These are phyloP conservation scores for Paralvinella palmiformis DNA, from an alignment of 1,140 invertebrate genomes.

Conservation along the genomic window DNA sequence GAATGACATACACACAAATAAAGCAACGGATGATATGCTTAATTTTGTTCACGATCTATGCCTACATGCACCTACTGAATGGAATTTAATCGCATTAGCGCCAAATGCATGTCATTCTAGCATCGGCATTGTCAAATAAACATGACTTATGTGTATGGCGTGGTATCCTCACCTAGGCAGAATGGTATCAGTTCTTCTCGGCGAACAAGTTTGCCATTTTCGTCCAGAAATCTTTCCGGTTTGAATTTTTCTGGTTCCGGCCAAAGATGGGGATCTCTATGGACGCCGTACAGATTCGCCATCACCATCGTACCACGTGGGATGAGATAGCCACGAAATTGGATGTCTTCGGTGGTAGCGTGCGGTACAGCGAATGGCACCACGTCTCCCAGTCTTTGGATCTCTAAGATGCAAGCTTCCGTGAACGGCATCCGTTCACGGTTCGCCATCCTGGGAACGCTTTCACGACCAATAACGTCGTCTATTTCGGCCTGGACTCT, in stretches of 20 bases:
- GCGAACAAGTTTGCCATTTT: slow-evolving; percentile 52
- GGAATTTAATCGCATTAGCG: too few relatives aligned
- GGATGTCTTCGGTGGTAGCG: background rate
- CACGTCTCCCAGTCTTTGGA: background rate
- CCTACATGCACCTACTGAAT: too few relatives aligned
- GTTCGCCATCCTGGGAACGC: background rate
- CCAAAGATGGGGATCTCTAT: slow-evolving; percentile 69
- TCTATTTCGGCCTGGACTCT: background rate
- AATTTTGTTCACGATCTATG: too few relatives aligned
- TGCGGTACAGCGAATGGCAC: background rate
- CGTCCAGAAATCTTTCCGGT: slow-evolving; percentile 55
- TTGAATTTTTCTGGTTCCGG: slow-evolving; percentile 64
- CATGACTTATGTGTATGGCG: too few relatives aligned
- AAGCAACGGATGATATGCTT: too few relatives aligned
- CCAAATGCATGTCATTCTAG: too few relatives aligned
- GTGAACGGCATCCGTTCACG: background rate
- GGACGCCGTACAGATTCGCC: slow-evolving; percentile 33
- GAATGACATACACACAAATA: too few relatives aligned
- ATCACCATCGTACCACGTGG: slow-evolving; percentile 7
- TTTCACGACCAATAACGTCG: background rate
- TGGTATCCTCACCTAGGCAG: too few relatives aligned
- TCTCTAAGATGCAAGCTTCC: slow-evolving; percentile 6
- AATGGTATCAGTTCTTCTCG: too few relatives aligned
- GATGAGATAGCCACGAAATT: slow-evolving; percentile 1
- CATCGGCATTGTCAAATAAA: too few relatives aligned